Evolutionary conservation across 1,140 invertebrate species (phyloP).

Genomic region (Globodera ellingtonae): DNA sequence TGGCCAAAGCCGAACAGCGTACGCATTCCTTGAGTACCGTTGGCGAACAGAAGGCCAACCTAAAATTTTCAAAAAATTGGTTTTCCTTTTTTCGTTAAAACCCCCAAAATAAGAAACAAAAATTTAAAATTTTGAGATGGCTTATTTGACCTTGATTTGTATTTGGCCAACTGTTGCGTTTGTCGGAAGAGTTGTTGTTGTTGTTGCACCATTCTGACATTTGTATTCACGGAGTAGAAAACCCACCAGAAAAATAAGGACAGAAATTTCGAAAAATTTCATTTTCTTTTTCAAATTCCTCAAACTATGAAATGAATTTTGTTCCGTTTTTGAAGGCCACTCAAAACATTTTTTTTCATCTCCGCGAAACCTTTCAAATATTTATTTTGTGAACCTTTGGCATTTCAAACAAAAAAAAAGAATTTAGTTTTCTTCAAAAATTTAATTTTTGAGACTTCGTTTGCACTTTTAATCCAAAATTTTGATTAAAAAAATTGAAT

Average conservation of each 20-base stretch:
- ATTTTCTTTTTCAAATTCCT: background rate
- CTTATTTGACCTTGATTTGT: background rate
- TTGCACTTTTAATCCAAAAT: too few relatives aligned
- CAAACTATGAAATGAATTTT: too few relatives aligned
- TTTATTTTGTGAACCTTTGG: too few relatives aligned
- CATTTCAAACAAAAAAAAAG: too few relatives aligned
- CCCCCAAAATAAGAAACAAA: too few relatives aligned
- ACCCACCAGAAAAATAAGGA: background rate
- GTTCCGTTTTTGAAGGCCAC: too few relatives aligned
- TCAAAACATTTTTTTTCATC: too few relatives aligned
- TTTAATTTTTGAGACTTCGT: too few relatives aligned
- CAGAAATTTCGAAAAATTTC: background rate
- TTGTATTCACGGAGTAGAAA: background rate
- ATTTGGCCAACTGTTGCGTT: background rate
- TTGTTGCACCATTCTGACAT: background rate
- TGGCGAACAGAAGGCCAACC: constrained; percentile 36
- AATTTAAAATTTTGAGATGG: background rate
- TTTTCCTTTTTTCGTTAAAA: background rate
- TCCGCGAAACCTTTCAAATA: too few relatives aligned
- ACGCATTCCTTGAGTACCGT: constrained; percentile 14
- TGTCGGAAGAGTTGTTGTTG: background rate
- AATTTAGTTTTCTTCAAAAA: too few relatives aligned
- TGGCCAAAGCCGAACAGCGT: constrained; percentile 37
- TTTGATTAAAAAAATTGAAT: too few relatives aligned
- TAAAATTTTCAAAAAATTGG: background rate